Evolutionary conservation across 92 coral and sea anemone species (phyloP).

Genomic region (Galaxea fascicularis): DNA sequence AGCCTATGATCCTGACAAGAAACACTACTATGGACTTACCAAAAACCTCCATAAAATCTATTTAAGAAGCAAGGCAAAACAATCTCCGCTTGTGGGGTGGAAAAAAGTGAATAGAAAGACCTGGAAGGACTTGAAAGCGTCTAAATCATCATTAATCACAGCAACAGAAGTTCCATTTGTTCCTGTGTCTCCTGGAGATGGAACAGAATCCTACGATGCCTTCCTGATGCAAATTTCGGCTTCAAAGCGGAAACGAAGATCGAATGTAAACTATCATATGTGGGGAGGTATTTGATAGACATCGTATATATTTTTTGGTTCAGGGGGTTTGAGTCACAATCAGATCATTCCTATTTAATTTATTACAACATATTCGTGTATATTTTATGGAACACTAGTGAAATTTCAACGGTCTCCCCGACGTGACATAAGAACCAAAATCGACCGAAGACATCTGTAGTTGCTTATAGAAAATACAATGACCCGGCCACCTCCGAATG

Average conservation of each 20-base stretch:
- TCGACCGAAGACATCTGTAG: too few species aligned
- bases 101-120: neutral
- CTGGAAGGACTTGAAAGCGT: neutral
- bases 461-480: too few species aligned
- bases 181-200: neutral
- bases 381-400: too few species aligned
- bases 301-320: too few species aligned
- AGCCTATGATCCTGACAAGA: neutral
- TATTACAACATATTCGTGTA: too few species aligned
- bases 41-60: neutral
- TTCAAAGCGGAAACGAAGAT: slow-evolving; percentile 8
- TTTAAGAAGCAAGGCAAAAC: neutral
- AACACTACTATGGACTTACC: slow-evolving; percentile 15
- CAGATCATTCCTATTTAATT: too few species aligned
- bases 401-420: too few species aligned
- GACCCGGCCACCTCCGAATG: too few species aligned
- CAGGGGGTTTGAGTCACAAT: too few species aligned
- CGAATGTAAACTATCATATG: neutral
- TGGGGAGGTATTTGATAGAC: slow-evolving; percentile 37
- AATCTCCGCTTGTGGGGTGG: neutral
- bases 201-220: slow-evolving; percentile 2
- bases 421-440: too few species aligned
- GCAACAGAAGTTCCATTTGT: slow-evolving; percentile 25
- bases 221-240: neutral
- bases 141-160: slow-evolving; percentile 6